Base-by-base conservation (phyloP, 2,797 vertebrate genomes). In the Myripristis murdjan region DNA sequence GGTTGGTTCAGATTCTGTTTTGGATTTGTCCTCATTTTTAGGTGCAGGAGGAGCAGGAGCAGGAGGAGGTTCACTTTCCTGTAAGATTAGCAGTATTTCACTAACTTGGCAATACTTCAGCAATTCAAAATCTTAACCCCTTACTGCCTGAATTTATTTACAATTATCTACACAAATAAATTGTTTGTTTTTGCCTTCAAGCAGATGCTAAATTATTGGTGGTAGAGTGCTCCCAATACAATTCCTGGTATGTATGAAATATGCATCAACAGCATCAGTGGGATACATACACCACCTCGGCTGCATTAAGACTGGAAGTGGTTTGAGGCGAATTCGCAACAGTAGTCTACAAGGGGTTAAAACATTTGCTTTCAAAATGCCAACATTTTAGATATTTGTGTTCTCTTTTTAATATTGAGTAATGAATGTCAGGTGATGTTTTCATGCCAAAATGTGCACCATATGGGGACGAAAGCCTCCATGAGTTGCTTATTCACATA, bases 61-160 rank as follows among this genome's bases (percentile, higher is more conserved):
- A 2, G 37, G 68, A 14, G 68, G 46, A 26, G 82, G 72, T 57
- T 89, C 88, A 57, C 84, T 89, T 39, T 91, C 90, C 91, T 92
- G 75, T 39, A 48, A 59, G 75, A 16, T 60, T 31, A 70, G 22
- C 1, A 26, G 71, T 8, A 61, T 31, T 22, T 56, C 62, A 16
- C 22, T 58, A 22, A 48, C 57, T 15, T 12, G 46, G 43, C 1
- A 22, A 22, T 44, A 31, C 2, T 20, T 64, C 22, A 33, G 62
- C 41, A 51, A 24, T 52, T 4, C 39, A 28, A 48, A 22, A 22
- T 16, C 2, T 54, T 26, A n/a, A n/a, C n/a, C n/a, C n/a, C n/a
- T n/a, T n/a, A n/a, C n/a, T n/a, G n/a, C n/a, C n/a, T n/a, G n/a
- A n/a, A n/a, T n/a, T n/a, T n/a, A n/a, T n/a, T n/a, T n/a, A n/a